phyloP scores from a whole-genome alignment of 1,140 invertebrate species.

The Wiebesia pumilae region DNA sequence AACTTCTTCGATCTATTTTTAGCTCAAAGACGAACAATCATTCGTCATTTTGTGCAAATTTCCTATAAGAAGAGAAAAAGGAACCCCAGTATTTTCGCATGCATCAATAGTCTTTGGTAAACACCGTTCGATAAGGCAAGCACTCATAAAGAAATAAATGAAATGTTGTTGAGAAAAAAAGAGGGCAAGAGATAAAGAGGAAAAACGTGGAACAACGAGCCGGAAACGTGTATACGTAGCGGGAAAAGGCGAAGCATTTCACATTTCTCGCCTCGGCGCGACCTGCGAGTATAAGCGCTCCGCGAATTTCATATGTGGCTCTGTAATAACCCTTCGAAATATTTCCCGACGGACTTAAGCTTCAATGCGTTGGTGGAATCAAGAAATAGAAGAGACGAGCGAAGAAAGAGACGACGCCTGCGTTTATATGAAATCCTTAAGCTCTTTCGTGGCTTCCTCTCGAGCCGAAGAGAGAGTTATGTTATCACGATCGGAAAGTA shows the following conservation, averaged over 20 bases:
- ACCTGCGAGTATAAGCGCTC: neutral
- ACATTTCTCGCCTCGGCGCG: neutral
- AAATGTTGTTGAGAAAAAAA: neutral
- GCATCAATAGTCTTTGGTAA: neutral
- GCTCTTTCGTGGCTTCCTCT: slow-evolving; percentile 44
- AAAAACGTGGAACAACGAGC: neutral
- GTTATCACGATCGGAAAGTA: slow-evolving; percentile 68
- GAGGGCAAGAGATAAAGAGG: neutral
- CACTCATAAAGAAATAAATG: neutral
- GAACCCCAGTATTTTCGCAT: no score
- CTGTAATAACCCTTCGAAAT: slow-evolving; percentile 51
- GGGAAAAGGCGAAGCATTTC: neutral
- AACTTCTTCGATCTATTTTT: neutral
- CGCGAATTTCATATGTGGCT: neutral
- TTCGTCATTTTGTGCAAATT: neutral
- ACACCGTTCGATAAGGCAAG: neutral
- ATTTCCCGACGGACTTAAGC: slow-evolving; percentile 47
- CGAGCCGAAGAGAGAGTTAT: slow-evolving; percentile 28
- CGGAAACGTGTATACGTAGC: neutral
- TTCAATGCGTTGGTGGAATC: neutral
- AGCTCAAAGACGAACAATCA: neutral
- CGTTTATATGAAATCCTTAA: slow-evolving; percentile 64
- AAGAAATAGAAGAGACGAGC: no score
- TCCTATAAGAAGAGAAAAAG: no score
- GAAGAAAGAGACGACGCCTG: neutral